These are phyloP conservation scores for Pararge aegeria DNA, from an alignment of 1,140 invertebrate species.

Conservation along the genomic window DNA sequence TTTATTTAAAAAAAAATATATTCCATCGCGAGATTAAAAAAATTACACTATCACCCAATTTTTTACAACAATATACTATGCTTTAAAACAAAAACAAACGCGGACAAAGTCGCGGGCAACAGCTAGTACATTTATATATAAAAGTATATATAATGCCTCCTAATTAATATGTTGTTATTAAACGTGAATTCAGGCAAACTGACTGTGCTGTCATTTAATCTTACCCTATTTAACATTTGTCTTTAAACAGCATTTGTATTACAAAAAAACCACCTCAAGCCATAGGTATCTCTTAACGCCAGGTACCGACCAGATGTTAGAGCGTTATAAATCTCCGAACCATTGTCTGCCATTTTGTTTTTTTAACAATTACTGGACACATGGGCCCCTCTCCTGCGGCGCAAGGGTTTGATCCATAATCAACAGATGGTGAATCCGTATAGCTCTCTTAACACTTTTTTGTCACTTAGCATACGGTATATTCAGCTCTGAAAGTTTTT, in stretches of 20 bases:
- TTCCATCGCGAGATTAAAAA: too few species aligned
- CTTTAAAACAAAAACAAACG: too few species aligned
- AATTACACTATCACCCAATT: too few species aligned
- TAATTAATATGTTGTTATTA: too few species aligned
- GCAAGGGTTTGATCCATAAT: constrained; percentile 11
- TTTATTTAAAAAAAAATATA: too few species aligned
- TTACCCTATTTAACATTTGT: not conserved
- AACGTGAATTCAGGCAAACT: too few species aligned
- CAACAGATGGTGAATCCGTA: constrained; percentile 43
- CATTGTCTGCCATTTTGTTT: constrained; percentile 54
- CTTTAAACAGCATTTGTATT: not conserved
- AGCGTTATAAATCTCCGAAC: constrained; percentile 57
- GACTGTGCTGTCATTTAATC: too few species aligned
- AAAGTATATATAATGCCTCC: too few species aligned
- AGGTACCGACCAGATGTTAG: constrained; percentile 59
- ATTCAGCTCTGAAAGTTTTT: not conserved
- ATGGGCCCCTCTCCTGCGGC: constrained; percentile 34
- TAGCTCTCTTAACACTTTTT: constrained; percentile 1
- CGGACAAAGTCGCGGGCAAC: too few species aligned
- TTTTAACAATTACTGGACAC: constrained; percentile 65
- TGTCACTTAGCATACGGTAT: not conserved
- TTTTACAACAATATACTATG: too few species aligned
- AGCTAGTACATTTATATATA: too few species aligned
- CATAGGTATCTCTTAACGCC: constrained; percentile 15
- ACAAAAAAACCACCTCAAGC: constrained; percentile 21